Evolutionary conservation across 1,140 invertebrate species (phyloP), one percentile per base, ranked within the genome.

Genomic region (Lineus longissimus): DNA sequence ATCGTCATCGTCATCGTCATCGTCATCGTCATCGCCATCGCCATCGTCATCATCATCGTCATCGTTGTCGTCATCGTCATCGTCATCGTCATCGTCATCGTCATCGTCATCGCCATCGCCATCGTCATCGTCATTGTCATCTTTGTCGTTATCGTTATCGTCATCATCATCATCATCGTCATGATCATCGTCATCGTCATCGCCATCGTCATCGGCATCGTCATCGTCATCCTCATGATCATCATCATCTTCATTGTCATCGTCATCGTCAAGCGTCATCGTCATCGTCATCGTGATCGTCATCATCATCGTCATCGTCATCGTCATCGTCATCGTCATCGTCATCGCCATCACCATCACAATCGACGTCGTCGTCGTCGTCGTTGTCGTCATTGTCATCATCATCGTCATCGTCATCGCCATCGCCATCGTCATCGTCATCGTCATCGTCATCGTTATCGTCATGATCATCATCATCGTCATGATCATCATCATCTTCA

Each of bases 121-220:
- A 51, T 62, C 61, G 54, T 66, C 64, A 13, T 63, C 62, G 29
- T 59, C 55, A n/a, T 65, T 25, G 22, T 17, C 58, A 45, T 36
- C 19, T n/a, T n/a, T n/a, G n/a, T n/a, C n/a, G n/a, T n/a, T n/a
- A n/a, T n/a, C n/a, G n/a, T n/a, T n/a, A n/a, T n/a, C n/a, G n/a
- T n/a, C n/a, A n/a, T n/a, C n/a, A n/a, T n/a, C n/a, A n/a, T n/a
- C n/a, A n/a, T n/a, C n/a, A n/a, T n/a, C n/a, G n/a, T n/a, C n/a
- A n/a, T n/a, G n/a, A n/a, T n/a, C n/a, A n/a, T n/a, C n/a, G n/a
- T n/a, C n/a, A n/a, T n/a, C n/a, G n/a, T n/a, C n/a, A n/a, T n/a
- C n/a, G n/a, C n/a, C n/a, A n/a, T n/a, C n/a, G n/a, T n/a, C n/a
- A n/a, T n/a, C n/a, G n/a, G n/a, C n/a, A n/a, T n/a, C n/a, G n/a